Evolutionary conservation across 2,888 invertebrate genomes (phyloP).

Genomic region (Heliconius cydno): DNA sequence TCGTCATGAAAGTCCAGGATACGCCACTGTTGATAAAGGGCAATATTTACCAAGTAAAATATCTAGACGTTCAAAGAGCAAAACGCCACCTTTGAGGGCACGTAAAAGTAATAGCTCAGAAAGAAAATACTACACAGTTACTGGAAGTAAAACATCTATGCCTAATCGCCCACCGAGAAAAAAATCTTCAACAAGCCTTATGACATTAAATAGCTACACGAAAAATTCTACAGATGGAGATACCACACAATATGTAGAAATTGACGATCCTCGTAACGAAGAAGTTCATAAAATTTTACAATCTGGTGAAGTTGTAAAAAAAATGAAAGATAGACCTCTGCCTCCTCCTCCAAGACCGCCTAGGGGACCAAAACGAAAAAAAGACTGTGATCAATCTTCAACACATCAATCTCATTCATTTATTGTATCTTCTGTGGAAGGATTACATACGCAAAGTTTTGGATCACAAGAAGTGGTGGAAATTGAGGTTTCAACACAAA

Average conservation of each 20-base stretch:
- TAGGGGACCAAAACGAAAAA: conserved; percentile 82
- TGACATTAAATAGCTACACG: conserved; percentile 80
- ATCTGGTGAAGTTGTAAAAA: conserved; percentile 89
- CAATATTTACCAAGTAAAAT: conserved; percentile 85
- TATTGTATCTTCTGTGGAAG: conserved; percentile 51
- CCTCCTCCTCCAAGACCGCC: conserved; percentile 94
- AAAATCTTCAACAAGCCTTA: conserved; percentile 82
- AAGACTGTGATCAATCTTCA: conserved; percentile 51
- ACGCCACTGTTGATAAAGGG: conserved; percentile 90
- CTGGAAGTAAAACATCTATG: conserved; percentile 68
- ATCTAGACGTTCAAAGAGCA: conserved; percentile 81
- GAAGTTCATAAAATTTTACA: conserved; percentile 86
- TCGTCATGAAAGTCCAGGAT: conserved; percentile 84
- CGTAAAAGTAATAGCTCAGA: conserved; percentile 81
- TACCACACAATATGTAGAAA: conserved; percentile 85
- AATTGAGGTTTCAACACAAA: conserved; percentile 92
- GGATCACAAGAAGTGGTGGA: conserved; percentile 79
- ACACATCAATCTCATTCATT: conserved; percentile 48
- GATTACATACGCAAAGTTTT: conserved; percentile 49
- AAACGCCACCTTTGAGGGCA: conserved; percentile 74
- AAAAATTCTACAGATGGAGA: conserved; percentile 72
- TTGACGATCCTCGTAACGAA: conserved; percentile 83
- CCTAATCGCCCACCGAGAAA: conserved; percentile 87
- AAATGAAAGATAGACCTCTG: conserved; percentile 93
- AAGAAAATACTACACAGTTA: conserved; percentile 88